Conservation (phyloP, 2,113 vertebrate species). For the Amblyornis subalaris region DNA sequence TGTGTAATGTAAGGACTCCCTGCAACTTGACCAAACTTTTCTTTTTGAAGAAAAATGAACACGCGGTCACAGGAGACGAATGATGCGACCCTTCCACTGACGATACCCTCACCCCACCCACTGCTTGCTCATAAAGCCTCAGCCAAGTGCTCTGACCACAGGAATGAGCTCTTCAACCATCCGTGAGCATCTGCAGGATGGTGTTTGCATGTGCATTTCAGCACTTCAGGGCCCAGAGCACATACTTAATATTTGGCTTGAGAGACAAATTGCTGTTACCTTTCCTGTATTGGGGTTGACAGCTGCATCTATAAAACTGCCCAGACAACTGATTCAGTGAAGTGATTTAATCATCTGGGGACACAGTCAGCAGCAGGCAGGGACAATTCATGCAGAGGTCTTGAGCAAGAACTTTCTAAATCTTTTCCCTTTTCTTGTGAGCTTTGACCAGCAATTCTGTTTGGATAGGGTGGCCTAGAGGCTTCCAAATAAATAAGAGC, state of each 20-base stretch:
- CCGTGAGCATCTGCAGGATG: background rate
- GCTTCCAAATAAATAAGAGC: background rate
- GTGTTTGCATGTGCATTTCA: background rate
- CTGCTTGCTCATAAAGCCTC: background rate
- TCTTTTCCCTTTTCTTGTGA: background rate
- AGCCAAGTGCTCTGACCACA: background rate
- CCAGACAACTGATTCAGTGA: background rate
- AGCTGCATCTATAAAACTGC: background rate
- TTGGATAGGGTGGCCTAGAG: background rate
- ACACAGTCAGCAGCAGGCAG: background rate
- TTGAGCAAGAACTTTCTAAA: background rate
- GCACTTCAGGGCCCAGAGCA: background rate
- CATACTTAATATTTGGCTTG: background rate
- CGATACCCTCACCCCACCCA: background rate
- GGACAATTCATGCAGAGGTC: background rate
- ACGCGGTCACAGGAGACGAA: accelerated
- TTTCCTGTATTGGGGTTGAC: background rate
- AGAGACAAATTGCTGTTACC: background rate
- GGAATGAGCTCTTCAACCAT: background rate
- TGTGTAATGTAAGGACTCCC: background rate
- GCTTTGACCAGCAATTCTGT: background rate
- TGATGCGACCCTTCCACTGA: accelerated
- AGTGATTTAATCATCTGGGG: background rate
- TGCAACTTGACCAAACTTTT: background rate
- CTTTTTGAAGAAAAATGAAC: background rate